Conservation (phyloP, 2,113 vertebrate genomes). For the Platysternon megacephalum region DNA sequence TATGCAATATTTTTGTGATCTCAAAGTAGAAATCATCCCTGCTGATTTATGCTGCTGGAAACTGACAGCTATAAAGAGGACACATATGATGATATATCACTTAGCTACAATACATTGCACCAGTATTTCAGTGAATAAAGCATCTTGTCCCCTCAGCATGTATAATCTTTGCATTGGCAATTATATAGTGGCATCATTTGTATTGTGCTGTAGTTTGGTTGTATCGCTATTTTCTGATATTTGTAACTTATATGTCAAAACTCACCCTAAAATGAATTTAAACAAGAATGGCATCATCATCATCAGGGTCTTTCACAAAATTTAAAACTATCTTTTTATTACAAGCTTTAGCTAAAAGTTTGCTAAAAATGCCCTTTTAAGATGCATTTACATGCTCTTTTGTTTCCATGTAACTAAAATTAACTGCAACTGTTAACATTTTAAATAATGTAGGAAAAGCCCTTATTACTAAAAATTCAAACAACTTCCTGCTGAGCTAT, state of each 20-base stretch:
- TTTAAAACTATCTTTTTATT: not conserved
- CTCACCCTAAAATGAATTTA: not conserved
- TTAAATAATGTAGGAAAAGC: not conserved
- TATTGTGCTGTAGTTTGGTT: not conserved
- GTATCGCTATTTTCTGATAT: not conserved
- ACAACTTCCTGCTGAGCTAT: not conserved
- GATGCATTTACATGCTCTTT: not conserved
- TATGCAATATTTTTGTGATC: not conserved
- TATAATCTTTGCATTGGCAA: not conserved
- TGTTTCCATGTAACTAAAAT: not conserved
- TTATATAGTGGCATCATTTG: not conserved
- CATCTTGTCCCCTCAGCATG: slow-evolving; percentile 7
- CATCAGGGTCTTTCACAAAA: not conserved
- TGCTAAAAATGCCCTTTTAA: not conserved
- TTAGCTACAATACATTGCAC: slow-evolving; percentile 5
- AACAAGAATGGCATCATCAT: not conserved
- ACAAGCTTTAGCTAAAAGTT: not conserved
- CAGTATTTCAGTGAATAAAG: slow-evolving; percentile 9
- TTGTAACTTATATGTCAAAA: slow-evolving; percentile 1
- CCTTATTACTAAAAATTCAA: not conserved
- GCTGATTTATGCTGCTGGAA: slow-evolving; percentile 31
- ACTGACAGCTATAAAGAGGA: not conserved
- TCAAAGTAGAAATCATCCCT: not conserved
- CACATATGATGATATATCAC: not conserved
- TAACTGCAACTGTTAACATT: not conserved